phyloP scores from a whole-genome alignment of 2,113 vertebrate genomes.

The Oncorhynchus gorbuscha region DNA sequence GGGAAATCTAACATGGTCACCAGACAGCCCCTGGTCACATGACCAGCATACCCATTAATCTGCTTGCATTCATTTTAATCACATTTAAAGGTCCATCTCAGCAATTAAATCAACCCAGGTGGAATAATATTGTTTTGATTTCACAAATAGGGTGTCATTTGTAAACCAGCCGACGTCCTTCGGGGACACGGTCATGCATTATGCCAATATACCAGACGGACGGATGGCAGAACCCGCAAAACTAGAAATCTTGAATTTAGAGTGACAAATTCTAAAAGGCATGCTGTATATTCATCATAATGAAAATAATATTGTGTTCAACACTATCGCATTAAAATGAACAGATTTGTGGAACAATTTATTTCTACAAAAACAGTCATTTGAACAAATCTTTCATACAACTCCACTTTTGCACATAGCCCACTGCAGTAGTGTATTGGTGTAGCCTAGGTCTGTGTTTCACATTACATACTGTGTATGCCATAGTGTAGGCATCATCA shows the following conservation, averaged over 20 bases:
- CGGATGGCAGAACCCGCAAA: neutral
- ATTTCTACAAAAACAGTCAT: no score
- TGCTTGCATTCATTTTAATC: conserved; percentile 67
- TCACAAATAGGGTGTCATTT: conserved; percentile 52
- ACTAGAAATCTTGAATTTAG: neutral
- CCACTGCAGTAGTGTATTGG: no score
- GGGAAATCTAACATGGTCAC: conserved; percentile 51
- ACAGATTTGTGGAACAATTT: no score
- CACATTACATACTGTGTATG: no score
- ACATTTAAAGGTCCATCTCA: conserved; percentile 63
- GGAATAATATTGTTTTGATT: conserved; percentile 72
- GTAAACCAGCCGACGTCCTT: conserved; percentile 28
- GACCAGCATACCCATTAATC: conserved; percentile 68
- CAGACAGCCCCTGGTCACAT: conserved; percentile 61
- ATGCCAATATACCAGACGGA: conserved; percentile 20
- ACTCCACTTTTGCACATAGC: no score
- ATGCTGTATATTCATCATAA: neutral
- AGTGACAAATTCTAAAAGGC: neutral
- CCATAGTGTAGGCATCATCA: conserved; percentile 4
- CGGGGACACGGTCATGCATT: conserved; percentile 18
- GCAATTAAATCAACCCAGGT: conserved; percentile 64
- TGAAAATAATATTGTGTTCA: neutral
- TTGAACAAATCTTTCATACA: no score
- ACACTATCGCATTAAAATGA: neutral
- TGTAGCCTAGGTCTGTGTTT: neutral